A percentile compares a stretch with the other conserved stretches of the same genome.
Conservation (phyloP, 2,888 invertebrate species). For the Pandemis cinnamomeana region DNA sequence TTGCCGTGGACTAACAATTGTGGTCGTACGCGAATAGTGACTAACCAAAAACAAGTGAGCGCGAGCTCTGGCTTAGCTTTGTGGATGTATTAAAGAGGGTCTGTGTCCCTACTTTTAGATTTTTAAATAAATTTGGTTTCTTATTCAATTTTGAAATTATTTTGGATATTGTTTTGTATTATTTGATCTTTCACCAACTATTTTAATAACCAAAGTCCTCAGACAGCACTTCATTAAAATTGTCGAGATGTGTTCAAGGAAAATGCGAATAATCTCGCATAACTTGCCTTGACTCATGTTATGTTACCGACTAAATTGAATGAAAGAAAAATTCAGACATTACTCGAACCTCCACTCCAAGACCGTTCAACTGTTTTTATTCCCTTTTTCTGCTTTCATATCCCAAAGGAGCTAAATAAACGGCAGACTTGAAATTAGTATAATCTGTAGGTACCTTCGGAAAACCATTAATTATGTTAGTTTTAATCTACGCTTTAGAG, state of each 20-base stretch:
- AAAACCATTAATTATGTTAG: neutral
- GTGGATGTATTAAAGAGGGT: neutral
- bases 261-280: conserved; percentile 13
- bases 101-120: too few species aligned
- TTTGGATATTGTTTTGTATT: neutral
- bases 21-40: neutral
- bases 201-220: conserved; percentile 1
- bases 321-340: conserved; percentile 31
- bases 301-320: conserved; percentile 31
- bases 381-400: conserved; percentile 14
- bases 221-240: conserved; percentile 12
- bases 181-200: neutral
- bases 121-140: neutral
- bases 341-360: conserved; percentile 7
- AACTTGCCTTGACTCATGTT: conserved; percentile 28
- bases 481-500: neutral
- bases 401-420: neutral
- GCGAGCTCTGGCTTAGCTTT: neutral
- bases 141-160: neutral
- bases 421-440: neutral
- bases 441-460: neutral
- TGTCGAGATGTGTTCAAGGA: conserved; percentile 14
- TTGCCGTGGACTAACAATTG: neutral
- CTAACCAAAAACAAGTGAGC: neutral
- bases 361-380: conserved; percentile 20